Conservation (phyloP, 1,140 invertebrate genomes). For the Ceratina calcarata region DNA sequence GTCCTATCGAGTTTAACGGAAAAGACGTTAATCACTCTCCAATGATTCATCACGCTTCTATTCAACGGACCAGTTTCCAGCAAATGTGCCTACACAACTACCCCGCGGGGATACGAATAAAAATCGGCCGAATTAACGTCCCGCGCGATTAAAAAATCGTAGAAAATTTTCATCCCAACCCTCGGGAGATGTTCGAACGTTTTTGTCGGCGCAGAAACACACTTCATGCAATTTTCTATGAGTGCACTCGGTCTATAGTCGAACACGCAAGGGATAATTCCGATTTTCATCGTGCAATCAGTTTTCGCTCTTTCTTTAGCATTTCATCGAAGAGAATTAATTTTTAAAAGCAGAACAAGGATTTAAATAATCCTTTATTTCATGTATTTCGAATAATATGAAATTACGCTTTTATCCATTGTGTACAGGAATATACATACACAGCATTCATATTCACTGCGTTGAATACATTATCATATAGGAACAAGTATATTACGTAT, state of each 20-base stretch:
- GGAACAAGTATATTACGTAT: too few species aligned
- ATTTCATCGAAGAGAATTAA: not conserved
- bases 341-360: not conserved
- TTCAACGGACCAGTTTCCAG: not conserved
- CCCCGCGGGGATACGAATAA: not conserved
- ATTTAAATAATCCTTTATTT: not conserved
- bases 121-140: not conserved
- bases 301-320: not conserved
- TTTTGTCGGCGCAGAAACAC: not conserved
- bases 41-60: not conserved
- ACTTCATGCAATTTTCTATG: not conserved
- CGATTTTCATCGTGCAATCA: too few species aligned
- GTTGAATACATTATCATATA: too few species aligned
- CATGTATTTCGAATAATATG: not conserved
- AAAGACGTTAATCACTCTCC: conserved; percentile 1
- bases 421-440: too few species aligned
- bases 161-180: conserved; percentile 1
- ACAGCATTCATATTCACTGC: too few species aligned
- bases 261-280: not conserved
- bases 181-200: not conserved
- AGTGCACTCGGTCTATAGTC: not conserved
- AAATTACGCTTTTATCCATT: too few species aligned
- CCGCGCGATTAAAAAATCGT: not conserved
- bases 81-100: not conserved
- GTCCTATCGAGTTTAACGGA: not conserved